Evolutionary conservation across 2,113 vertebrate species (phyloP).

Genomic region (Cygnus buccinator): DNA sequence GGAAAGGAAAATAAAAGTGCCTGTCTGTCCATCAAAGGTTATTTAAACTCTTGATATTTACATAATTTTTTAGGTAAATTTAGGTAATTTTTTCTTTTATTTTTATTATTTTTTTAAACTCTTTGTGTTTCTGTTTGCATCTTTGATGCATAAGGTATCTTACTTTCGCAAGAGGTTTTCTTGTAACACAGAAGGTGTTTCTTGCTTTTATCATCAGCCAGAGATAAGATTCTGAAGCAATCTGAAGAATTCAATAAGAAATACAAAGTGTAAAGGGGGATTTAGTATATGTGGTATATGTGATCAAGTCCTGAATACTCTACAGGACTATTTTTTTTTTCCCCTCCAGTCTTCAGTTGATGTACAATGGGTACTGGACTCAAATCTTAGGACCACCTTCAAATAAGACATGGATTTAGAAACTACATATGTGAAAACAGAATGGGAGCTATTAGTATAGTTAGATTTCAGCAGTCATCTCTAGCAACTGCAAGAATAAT

Average conservation of each 20-base stretch:
- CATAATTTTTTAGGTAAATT: not conserved
- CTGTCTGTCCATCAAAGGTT: not conserved
- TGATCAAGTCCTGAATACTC: not conserved
- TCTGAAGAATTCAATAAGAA: not conserved
- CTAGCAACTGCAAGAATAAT: not conserved
- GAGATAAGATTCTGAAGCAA: not conserved
- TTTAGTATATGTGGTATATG: not conserved
- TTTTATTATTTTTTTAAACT: not conserved
- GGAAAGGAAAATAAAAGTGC: not conserved
- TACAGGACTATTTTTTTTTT: too few relatives aligned
- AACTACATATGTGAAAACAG: not conserved
- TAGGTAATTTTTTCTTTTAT: not conserved
- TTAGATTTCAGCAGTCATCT: not conserved
- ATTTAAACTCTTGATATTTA: not conserved
- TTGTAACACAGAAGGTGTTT: not conserved
- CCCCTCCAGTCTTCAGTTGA: not conserved
- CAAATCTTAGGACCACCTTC: not conserved
- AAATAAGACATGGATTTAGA: not conserved
- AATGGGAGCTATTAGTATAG: not conserved
- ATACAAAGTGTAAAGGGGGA: rapidly evolving
- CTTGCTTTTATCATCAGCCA: not conserved
- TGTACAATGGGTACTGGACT: not conserved
- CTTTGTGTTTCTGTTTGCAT: not conserved
- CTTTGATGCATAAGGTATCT: not conserved
- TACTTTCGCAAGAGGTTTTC: not conserved